Conservation (phyloP, 2,888 invertebrate species). For the Apeira syringaria region DNA sequence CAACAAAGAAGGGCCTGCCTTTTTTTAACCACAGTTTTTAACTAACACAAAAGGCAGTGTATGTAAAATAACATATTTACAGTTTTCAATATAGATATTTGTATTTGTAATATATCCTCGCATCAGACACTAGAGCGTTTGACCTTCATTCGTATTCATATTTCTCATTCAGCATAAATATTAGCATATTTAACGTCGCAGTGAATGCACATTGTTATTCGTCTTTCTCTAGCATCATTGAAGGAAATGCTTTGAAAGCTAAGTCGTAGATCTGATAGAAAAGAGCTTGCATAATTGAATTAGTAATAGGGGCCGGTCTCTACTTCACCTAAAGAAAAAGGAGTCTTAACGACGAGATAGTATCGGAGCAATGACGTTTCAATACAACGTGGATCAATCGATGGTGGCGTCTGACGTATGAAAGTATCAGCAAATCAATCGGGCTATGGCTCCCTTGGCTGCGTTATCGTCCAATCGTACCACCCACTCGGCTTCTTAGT, state of each 20-base stretch:
- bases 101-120: slow-evolving; percentile 50
- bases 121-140: slow-evolving; percentile 34
- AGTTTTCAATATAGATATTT: no score
- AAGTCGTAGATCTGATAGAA: slow-evolving; percentile 59
- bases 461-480: slow-evolving; percentile 47
- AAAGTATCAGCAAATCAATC: slow-evolving; percentile 58
- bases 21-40: no score
- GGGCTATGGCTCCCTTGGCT: slow-evolving; percentile 33
- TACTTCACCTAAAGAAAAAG: slow-evolving; percentile 47
- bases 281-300: slow-evolving; percentile 75
- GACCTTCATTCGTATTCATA: slow-evolving; percentile 49
- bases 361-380: slow-evolving; percentile 77
- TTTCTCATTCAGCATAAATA: slow-evolving; percentile 42
- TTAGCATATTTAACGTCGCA: slow-evolving; percentile 47
- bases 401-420: slow-evolving; percentile 42
- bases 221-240: slow-evolving; percentile 55
- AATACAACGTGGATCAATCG: slow-evolving; percentile 75
- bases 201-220: slow-evolving; percentile 57
- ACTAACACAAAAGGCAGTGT: no score
- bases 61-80: no score
- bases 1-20: no score
- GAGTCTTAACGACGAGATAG: slow-evolving; percentile 72
- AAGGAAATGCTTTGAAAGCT: slow-evolving; percentile 54
- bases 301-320: slow-evolving; percentile 60
- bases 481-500: slow-evolving; percentile 43